Evolutionary conservation across 2,113 vertebrate genomes (phyloP), one percentile per base, ranked within the genome.

Genomic region (Austrofundulus limnaeus): DNA sequence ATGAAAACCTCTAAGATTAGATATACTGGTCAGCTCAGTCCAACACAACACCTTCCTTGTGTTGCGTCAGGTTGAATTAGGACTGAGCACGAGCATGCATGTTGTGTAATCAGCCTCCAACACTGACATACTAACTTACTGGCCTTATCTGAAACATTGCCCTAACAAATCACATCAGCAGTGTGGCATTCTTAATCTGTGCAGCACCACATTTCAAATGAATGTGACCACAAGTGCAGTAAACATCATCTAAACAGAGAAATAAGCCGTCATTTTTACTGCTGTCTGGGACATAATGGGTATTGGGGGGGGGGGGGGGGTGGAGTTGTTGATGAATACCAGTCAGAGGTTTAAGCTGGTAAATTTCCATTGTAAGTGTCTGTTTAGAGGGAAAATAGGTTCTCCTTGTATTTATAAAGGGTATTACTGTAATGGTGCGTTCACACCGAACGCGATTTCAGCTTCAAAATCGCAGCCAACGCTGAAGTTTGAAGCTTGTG

Each of bases 31-130:
- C 60, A 60, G 28, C 56, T 25, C 57, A 63, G 45, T 68, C 57
- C 55, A 66, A 72, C 68, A 62, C 74, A 68, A 8, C 19, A 53
- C 45, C 9, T 49, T 52, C 25, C 11, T 48, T 53, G 56, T 81
- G 57, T 31, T 56, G 50, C 60, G 47, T 21, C 64, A 28, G 61
- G 62, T 45, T 56, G 38, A 70, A 66, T 70, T 46, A 45, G 25
- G 39, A 20, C 61, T 73, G 68, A 73, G 51, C 59, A 77, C 56
- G 37, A 58, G 23, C 45, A 52, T 56, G 54, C 37, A 52, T 48
- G 17, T 84, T 83, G 81, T 76, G 60, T 69, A 81, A 83, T 72
- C 73, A 65, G 53, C 59, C 59, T 65, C 53, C 76, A 24, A 10
- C 59, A 16, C 59, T 72, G 67, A 81, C 80, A 64, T 42, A 64